These are phyloP conservation scores for Schizaphis graminum DNA, from an alignment of 2,888 invertebrate genomes.

Conservation along the genomic window DNA sequence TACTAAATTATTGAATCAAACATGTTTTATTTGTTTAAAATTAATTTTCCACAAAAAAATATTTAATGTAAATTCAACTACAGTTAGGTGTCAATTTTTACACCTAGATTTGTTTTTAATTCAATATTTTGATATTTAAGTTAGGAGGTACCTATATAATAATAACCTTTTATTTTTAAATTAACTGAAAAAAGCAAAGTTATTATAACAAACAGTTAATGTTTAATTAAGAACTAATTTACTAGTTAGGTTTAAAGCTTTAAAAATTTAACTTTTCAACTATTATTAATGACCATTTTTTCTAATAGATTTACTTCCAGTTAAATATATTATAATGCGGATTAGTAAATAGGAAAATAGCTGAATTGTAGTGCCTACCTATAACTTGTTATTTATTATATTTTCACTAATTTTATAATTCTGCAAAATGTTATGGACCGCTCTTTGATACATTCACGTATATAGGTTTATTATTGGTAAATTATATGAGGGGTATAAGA, in stretches of 20 bases:
- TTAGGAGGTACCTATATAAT: background rate
- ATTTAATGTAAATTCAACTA: too few species aligned
- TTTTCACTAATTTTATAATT: background rate
- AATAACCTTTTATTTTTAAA: background rate
- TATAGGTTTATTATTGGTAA: background rate
- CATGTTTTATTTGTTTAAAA: background rate
- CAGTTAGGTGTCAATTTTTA: background rate
- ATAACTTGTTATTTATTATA: background rate
- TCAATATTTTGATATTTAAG: background rate
- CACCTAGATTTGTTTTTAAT: background rate
- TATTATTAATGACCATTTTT: background rate
- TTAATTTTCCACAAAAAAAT: background rate
- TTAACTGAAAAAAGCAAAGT: background rate
- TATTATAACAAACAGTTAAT: background rate
- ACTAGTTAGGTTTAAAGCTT: background rate
- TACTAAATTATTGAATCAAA: background rate
- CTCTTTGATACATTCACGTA: background rate
- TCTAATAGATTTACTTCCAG: background rate
- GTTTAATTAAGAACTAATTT: background rate
- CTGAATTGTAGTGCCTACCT: background rate
- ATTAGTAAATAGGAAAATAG: background rate
- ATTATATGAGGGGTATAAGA: background rate
- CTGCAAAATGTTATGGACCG: background rate
- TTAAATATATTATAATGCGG: background rate
- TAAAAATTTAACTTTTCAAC: too few species aligned